Evolutionary conservation across 2,797 vertebrate species (phyloP), one percentile per base, ranked within the genome.

Genomic region (Echeneis naucrates): DNA sequence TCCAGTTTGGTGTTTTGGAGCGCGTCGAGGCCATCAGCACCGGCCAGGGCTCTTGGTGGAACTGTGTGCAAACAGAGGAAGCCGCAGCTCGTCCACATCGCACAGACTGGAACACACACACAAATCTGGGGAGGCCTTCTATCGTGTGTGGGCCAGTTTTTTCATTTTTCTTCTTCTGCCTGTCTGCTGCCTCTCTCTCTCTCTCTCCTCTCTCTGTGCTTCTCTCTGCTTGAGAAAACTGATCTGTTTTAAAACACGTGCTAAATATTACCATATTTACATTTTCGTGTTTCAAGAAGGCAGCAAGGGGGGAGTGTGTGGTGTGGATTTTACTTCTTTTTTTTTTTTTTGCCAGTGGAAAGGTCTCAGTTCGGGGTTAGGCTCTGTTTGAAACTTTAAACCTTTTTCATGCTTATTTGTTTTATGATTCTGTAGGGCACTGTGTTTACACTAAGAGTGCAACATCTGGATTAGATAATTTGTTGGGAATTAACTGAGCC

Each of bases 381-480:
- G 88, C 88, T 82, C 92, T 93, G 95, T 93, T 95, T 95, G 96
- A 98, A 98, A 97, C 94, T 89, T 92, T 94, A 97, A 95, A 97
- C 95, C 88, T 70, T 75, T 96, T 95, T 95, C 94, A 94, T 96
- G 95, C 95, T 96, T 98, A 96, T 98, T 98, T 97, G 94, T 95
- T 98, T 98, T 96, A 96, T 96, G 96, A 96, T 97, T 95, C 95
- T 95, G 91, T 91, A 93, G 94, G 96, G 94, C 94, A 95, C 94
- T 76, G 88, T 96, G 95, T 97, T 98, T 98, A 96, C 95, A 94
- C 95, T 95, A 88, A 95, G 95, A 88, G 90, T 91, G 95, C 96
- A 96, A 97, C 97, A 97, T 98, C 96, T 97, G 97, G 97, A 97
- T 99, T 98, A 98, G 97, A 98, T 98, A 97, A 98, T 98, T 98